phyloP scores from a whole-genome alignment of 2,113 vertebrate species.

The Paradisaea rubra region DNA sequence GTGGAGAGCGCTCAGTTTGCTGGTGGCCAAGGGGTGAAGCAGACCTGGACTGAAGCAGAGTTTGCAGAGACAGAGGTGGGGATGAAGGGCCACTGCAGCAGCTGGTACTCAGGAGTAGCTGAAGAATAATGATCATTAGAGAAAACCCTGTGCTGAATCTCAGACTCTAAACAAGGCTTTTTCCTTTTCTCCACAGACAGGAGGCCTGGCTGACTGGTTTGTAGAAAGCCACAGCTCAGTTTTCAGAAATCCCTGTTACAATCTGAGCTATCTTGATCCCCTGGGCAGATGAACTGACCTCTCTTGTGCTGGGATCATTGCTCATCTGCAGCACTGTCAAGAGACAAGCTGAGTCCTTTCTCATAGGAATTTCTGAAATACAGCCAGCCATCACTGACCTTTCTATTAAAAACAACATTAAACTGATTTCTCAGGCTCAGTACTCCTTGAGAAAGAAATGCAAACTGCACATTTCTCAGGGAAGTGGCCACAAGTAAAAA shows the following conservation, averaged over 20 bases:
- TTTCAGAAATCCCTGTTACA: neutral
- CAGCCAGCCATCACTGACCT: conserved; percentile 37
- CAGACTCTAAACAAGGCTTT: neutral
- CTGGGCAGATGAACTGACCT: neutral
- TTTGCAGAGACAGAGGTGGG: neutral
- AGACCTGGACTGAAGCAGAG: neutral
- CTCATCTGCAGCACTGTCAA: neutral
- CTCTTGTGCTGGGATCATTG: neutral
- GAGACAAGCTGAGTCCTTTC: conserved; percentile 1
- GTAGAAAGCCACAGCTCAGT: neutral
- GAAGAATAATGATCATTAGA: neutral
- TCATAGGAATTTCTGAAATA: conserved; percentile 37
- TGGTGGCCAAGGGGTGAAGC: neutral
- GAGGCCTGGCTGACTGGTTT: neutral
- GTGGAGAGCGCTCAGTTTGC: neutral
- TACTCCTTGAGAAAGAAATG: conserved; percentile 27
- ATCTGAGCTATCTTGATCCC: neutral
- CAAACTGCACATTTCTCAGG: conserved; percentile 33
- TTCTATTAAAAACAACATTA: conserved; percentile 48
- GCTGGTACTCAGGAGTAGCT: neutral
- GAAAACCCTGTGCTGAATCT: neutral
- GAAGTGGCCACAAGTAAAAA: neutral
- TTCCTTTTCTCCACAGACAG: neutral
- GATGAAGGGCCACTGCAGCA: neutral
- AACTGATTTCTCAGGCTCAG: conserved; percentile 30